A percentile compares a stretch with the other conserved stretches of the same genome.
Conservation (phyloP, 1,140 invertebrate species). For the Diuraphis noxia region DNA sequence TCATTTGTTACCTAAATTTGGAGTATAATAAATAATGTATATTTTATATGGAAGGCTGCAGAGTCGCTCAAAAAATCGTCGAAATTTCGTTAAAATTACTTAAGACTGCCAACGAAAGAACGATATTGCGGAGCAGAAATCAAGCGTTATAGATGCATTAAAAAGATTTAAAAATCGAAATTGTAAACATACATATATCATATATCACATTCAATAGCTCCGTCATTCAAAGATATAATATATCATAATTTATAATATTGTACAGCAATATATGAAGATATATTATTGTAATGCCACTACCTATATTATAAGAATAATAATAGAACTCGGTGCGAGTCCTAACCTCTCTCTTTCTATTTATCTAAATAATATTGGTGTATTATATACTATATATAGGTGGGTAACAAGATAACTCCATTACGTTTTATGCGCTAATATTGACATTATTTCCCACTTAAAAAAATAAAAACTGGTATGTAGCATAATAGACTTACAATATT, state of each 20-base stretch:
- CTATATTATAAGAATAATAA: no score
- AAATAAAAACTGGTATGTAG: background rate
- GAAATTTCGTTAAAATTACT: background rate
- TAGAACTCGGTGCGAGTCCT: no score
- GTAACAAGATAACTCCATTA: slow-evolving; percentile 37
- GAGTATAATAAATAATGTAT: no score
- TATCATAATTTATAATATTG: background rate
- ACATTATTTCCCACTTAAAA: background rate
- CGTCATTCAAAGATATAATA: background rate
- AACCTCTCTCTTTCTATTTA: background rate
- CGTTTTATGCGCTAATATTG: background rate
- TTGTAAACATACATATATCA: no score
- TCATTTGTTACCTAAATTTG: background rate
- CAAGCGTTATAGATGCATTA: no score
- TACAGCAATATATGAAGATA: background rate
- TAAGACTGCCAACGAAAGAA: background rate
- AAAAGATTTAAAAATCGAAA: background rate
- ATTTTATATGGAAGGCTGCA: no score
- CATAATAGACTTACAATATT: background rate
- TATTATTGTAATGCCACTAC: background rate
- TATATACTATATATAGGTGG: background rate
- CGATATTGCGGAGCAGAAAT: background rate
- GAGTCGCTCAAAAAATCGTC: background rate
- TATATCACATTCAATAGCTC: background rate
- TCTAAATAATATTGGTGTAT: background rate